Percentiles rank a stretch among this genome's conserved stretches.
phyloP scores from a whole-genome alignment of 2,888 invertebrate species.

The Rhorus exstirpatorius region DNA sequence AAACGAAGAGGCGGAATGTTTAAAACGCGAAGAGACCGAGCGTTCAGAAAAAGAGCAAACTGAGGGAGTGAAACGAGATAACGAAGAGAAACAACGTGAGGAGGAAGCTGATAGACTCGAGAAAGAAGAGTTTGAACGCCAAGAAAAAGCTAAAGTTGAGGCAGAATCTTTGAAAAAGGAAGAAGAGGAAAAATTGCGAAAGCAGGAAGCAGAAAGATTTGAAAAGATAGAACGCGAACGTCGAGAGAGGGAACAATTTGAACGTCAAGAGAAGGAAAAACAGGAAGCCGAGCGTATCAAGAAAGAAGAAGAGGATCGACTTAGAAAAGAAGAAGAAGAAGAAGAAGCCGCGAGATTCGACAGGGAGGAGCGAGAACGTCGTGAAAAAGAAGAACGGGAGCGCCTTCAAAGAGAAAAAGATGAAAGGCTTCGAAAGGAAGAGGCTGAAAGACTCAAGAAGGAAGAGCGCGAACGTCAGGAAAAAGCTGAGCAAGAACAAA shows the following conservation, averaged over 20 bases:
- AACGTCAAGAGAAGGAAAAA: conserved; percentile 28
- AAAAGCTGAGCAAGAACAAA: conserved; percentile 58
- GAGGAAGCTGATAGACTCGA: conserved; percentile 65
- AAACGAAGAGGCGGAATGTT: conserved; percentile 47
- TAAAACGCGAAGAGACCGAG: conserved; percentile 71
- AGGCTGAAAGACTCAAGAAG: conserved; percentile 75
- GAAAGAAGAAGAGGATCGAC: conserved; percentile 74
- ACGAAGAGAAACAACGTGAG: conserved; percentile 48
- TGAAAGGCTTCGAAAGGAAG: conserved; percentile 72
- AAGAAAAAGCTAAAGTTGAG: conserved; percentile 65
- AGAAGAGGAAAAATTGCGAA: conserved; percentile 56
- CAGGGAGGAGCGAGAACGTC: conserved; percentile 53
- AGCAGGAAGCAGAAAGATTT: conserved; percentile 31
- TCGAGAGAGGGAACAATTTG: conserved; percentile 72
- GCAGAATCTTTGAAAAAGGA: conserved; percentile 46
- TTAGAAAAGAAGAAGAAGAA: conserved; percentile 78
- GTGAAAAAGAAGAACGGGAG: conserved; percentile 46
- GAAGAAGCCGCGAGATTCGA: conserved; percentile 76
- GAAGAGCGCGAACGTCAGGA: conserved; percentile 64
- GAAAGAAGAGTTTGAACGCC: conserved; percentile 66
- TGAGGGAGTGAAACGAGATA: conserved; percentile 61
- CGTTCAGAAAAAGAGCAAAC: conserved; percentile 47
- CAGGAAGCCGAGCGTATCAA: conserved; percentile 52
- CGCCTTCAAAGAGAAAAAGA: conserved; percentile 26
- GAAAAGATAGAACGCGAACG: conserved; percentile 44